Conservation (phyloP, 1,140 invertebrate genomes). For the Bombus vancouverensis region DNA sequence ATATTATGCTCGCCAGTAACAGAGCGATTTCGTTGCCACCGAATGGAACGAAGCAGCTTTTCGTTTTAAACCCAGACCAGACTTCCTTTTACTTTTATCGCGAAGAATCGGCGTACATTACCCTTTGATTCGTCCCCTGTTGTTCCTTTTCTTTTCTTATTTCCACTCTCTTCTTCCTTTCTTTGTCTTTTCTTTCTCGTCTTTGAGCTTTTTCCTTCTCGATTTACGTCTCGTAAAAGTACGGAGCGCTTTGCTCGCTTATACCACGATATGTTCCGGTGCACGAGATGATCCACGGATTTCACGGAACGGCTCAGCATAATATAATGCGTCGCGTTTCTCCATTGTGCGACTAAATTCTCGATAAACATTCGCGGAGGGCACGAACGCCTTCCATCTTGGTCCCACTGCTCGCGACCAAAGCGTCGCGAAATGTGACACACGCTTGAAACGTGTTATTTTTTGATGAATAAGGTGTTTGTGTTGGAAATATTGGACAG, state of each 20-base stretch:
- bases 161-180: too few species aligned
- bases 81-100: background rate
- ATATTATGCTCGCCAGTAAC: background rate
- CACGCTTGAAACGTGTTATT: too few species aligned
- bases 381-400: background rate
- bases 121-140: background rate
- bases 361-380: slow-evolving; percentile 23
- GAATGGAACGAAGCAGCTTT: background rate
- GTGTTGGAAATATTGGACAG: too few species aligned
- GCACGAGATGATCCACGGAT: slow-evolving; percentile 26
- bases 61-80: background rate
- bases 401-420: too few species aligned
- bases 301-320: background rate
- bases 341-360: slow-evolving; percentile 5
- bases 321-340: background rate
- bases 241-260: background rate
- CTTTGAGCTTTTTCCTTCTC: too few species aligned
- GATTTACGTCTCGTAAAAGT: background rate
- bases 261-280: background rate
- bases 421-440: too few species aligned
- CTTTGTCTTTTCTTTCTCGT: too few species aligned
- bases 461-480: too few species aligned
- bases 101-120: slow-evolving; percentile 5
- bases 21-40: background rate
- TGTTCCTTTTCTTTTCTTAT: too few species aligned